A percentile compares a stretch with the other conserved stretches of the same genome.
Conservation (phyloP, 2,797 vertebrate species). For the Dendrocincla fuliginosa region DNA sequence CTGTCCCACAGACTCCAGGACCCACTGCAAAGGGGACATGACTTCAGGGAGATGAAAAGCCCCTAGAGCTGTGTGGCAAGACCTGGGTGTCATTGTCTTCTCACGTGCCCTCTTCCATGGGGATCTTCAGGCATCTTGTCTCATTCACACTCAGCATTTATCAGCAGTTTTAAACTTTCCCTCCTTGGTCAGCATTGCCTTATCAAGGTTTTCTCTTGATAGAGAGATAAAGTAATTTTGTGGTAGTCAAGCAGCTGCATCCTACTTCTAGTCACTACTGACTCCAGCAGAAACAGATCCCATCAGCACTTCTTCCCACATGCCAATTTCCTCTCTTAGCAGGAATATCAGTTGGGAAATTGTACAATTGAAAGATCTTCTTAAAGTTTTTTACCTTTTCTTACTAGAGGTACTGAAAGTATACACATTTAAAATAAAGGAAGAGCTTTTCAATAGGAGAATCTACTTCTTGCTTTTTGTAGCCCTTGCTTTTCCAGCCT, state of each 20-base stretch:
- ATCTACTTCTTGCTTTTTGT: not conserved
- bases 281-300: not conserved
- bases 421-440: not conserved
- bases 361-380: not conserved
- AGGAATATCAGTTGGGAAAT: not conserved
- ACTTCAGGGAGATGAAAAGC: not conserved
- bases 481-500: not conserved
- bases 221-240: not conserved
- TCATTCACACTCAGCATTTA: not conserved
- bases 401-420: not conserved
- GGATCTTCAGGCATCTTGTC: not conserved
- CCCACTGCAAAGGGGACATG: not conserved
- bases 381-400: not conserved
- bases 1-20: not conserved
- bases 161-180: not conserved
- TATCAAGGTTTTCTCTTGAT: not conserved
- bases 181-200: not conserved
- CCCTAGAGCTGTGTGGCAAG: not conserved
- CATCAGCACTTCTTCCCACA: not conserved
- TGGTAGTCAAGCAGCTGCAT: not conserved
- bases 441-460: not conserved
- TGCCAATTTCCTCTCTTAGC: not conserved
- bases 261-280: not conserved
- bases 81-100: too few species aligned
- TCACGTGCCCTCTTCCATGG: accelerated